phyloP scores from a whole-genome alignment of 2,888 invertebrate genomes.

The Luperina testacea region DNA sequence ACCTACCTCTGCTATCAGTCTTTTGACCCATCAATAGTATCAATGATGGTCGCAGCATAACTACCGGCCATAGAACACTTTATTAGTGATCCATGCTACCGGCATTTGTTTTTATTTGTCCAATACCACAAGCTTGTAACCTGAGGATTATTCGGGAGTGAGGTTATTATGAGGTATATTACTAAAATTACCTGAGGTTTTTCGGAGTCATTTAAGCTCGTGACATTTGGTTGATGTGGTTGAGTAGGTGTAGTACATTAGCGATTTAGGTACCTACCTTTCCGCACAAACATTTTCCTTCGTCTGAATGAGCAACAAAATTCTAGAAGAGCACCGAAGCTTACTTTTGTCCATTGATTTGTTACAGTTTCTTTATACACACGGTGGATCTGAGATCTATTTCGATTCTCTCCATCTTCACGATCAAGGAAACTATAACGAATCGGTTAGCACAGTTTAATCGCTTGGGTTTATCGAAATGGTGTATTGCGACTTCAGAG shows the following conservation, averaged over 20 bases:
- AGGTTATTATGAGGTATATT: not conserved
- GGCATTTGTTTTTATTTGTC: no score
- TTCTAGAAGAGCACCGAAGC: not conserved
- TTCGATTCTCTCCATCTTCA: constrained; percentile 19
- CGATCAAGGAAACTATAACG: constrained; percentile 38
- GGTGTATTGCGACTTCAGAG: constrained; percentile 10
- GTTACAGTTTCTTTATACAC: constrained; percentile 13
- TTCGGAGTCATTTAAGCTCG: not conserved
- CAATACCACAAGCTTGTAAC: not conserved
- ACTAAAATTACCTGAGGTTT: not conserved
- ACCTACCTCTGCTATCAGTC: no score
- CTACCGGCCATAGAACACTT: no score
- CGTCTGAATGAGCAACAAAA: not conserved
- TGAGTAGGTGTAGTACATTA: not conserved
- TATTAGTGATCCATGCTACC: no score
- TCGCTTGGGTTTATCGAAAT: constrained; percentile 33
- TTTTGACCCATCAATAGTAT: not conserved
- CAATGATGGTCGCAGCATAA: not conserved
- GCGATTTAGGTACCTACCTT: no score
- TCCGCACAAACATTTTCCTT: not conserved
- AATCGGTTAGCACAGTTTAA: constrained; percentile 38
- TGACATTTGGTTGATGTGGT: not conserved
- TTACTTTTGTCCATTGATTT: not conserved
- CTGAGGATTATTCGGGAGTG: no score
- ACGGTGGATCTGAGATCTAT: constrained; percentile 36